These are phyloP conservation scores for Chascanopsetta lugubris DNA, from an alignment of 2,113 vertebrate species.

Conservation along the genomic window DNA sequence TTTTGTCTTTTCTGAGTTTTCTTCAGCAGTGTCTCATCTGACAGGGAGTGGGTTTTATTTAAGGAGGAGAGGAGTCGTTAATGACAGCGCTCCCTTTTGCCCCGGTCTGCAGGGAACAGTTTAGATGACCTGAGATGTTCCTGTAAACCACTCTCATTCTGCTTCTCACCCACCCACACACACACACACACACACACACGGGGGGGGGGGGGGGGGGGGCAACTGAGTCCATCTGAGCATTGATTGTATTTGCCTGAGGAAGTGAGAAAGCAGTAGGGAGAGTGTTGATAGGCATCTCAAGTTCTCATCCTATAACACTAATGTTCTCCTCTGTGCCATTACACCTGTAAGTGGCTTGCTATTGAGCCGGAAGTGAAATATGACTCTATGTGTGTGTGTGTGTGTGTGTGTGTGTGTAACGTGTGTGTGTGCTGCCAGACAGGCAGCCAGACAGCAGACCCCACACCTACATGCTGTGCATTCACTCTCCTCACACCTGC, in stretches of 20 bases:
- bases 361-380: conserved; percentile 56
- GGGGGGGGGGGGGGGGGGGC: too few relatives aligned
- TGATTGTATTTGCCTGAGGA: conserved; percentile 65
- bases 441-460: conserved; percentile 24
- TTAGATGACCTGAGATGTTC: conserved; percentile 43
- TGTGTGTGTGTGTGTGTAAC: conserved; percentile 30
- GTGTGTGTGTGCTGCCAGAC: conserved; percentile 2
- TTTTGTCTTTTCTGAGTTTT: conserved; percentile 45
- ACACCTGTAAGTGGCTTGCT: conserved; percentile 35
- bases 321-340: conserved; percentile 52
- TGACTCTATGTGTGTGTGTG: conserved; percentile 43
- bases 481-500: conserved; percentile 20
- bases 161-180: conserved; percentile 29
- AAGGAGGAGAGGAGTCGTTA: conserved; percentile 55
- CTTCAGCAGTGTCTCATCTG: conserved; percentile 61
- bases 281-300: conserved; percentile 60
- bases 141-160: conserved; percentile 19
- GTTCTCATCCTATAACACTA: conserved; percentile 29
- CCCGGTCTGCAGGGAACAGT: conserved; percentile 30
- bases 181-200: conserved; percentile 19
- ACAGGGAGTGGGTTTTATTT: conserved; percentile 55
- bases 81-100: conserved; percentile 51
- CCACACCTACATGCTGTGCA: background rate
- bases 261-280: conserved; percentile 34
- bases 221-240: conserved; percentile 26